Percentiles rank a stretch among this genome's conserved stretches.
Evolutionary conservation across 2,888 invertebrate genomes (phyloP).

Genomic region (Galeruca laticollis): DNA sequence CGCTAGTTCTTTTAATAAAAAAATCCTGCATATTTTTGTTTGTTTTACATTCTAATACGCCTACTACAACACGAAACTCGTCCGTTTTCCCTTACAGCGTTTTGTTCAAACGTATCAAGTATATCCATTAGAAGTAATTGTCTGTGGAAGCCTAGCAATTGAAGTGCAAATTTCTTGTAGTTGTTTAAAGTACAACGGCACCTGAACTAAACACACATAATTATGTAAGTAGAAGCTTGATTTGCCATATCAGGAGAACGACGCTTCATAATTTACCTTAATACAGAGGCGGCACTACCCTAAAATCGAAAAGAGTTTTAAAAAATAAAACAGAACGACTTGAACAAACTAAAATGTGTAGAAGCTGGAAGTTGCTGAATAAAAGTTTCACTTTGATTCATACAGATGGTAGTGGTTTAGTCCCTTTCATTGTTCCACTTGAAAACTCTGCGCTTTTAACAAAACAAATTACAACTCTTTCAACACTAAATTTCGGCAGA

Average conservation of each 20-base stretch:
- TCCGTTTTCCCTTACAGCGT: background rate
- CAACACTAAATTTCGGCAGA: too few relatives aligned
- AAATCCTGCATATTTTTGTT: too few relatives aligned
- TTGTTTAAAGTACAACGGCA: constrained; percentile 37
- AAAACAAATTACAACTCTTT: too few relatives aligned
- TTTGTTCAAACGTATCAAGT: constrained; percentile 4
- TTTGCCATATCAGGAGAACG: constrained; percentile 24
- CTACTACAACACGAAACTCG: background rate
- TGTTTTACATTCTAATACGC: background rate
- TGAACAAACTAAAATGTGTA: too few relatives aligned
- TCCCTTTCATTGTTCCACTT: too few relatives aligned
- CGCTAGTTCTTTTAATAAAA: too few relatives aligned
- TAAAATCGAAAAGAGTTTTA: too few relatives aligned
- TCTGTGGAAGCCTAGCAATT: constrained; percentile 26
- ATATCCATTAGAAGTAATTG: constrained; percentile 20
- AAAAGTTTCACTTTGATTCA: too few relatives aligned
- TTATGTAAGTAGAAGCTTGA: constrained; percentile 30
- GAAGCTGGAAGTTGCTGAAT: too few relatives aligned
- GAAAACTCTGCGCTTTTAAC: too few relatives aligned
- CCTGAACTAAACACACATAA: constrained; percentile 38
- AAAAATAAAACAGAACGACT: background rate
- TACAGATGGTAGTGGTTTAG: too few relatives aligned
- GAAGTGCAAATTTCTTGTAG: constrained; percentile 33
- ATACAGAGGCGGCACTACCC: background rate
- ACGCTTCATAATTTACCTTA: constrained; percentile 2